These are phyloP conservation scores for Peromyscus attwateri DNA, from an alignment of 2,797 vertebrate species.

Conservation along the genomic window DNA sequence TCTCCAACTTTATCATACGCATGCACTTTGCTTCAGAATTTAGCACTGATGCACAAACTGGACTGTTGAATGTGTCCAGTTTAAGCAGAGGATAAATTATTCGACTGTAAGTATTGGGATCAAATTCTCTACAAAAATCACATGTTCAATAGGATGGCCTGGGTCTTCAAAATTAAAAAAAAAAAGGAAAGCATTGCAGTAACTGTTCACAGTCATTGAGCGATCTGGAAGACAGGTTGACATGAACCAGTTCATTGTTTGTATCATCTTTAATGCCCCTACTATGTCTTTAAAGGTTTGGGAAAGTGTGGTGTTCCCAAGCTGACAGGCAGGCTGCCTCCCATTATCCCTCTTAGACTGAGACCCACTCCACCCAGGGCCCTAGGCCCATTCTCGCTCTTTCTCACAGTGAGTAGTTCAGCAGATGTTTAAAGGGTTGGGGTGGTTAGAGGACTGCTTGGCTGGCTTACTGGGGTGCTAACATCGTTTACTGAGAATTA, in stretches of 20 bases:
- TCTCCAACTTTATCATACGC: not conserved
- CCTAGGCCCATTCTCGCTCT: not conserved
- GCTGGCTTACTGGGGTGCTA: constrained; percentile 62
- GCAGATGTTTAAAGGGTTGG: constrained; percentile 63
- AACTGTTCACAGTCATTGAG: not conserved
- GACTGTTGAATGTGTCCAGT: not conserved
- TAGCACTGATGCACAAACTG: not conserved
- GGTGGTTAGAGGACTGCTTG: constrained; percentile 65
- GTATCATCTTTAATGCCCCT: not conserved
- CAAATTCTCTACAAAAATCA: constrained; percentile 40
- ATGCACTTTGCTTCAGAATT: not conserved
- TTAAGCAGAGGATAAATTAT: constrained; percentile 53
- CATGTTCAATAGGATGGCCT: not conserved
- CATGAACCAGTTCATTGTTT: not conserved
- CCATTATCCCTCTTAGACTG: not conserved
- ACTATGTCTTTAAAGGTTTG: not conserved
- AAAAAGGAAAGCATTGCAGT: not conserved
- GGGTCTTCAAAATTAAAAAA: not conserved
- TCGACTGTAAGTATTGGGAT: constrained; percentile 2
- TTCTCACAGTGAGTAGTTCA: constrained; percentile 54
- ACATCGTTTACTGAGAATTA: constrained; percentile 66
- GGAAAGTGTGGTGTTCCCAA: not conserved
- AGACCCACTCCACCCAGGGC: not conserved
- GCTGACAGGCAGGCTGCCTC: not conserved
- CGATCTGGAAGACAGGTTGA: not conserved